Evolutionary conservation across 2,888 invertebrate genomes (phyloP), one percentile per base, ranked within the genome.

Genomic region (Ichneumoninae sp.): DNA sequence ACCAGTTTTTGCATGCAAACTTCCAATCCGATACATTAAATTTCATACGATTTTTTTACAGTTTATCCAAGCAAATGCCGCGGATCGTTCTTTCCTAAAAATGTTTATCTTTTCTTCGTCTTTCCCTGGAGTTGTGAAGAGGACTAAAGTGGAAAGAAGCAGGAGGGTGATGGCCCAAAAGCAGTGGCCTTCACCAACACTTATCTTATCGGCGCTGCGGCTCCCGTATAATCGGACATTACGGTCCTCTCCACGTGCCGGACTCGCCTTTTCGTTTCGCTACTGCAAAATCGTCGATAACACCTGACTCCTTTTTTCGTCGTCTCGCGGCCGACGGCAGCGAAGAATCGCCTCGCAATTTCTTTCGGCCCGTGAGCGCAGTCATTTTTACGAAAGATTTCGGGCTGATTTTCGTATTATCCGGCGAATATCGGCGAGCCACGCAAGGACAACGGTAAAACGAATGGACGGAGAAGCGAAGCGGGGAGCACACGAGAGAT

Each of bases 281-380:
- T 89, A 87, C 87, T 86, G 86, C 88, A 89, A 87, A 89, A 90
- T 90, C 90, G 82, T 86, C 88, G 87, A 89, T 90, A 90, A 90
- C 88, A 19, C 87, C 89, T 89, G 82, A 76, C 86, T 85, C 78
- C 86, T 87, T 50, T 60, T 44, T 66, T 30, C 4, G 13, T 66
- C n/a, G 8, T 40, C 30, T 30, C 79, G 74, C 80, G 81, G 16
- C 16, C 44, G 16, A 22, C 71, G 54, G 40, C 36, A 36, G 8
- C 13, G 54, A 36, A 7, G 54, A 54, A 22, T 54, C 7, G 26
- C 57, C 3, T 57, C 13, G 22, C 16, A 47, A 72, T 66, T 65
- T 71, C 68, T 33, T 77, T 47, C n/a, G 16, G 57, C 13, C 76
- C 66, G 71, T 75, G 69, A 50, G 74, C 26, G 30, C 33, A 52